Evolutionary conservation across 2,888 invertebrate species (phyloP).

Genomic region (Cryptosula pallasiana): DNA sequence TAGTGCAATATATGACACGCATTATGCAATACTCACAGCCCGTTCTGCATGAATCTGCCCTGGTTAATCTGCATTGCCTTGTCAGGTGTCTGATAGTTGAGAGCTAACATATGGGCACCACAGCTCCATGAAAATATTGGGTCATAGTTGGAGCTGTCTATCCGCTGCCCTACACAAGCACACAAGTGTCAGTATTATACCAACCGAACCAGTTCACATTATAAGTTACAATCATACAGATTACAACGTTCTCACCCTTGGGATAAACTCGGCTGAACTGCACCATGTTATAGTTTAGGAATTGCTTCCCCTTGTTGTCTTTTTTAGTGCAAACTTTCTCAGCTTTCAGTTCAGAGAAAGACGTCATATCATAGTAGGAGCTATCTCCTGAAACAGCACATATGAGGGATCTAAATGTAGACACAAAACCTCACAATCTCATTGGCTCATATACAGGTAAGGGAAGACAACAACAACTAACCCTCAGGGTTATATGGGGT

Average conservation of each 20-base stretch:
- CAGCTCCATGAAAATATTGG: slow-evolving; percentile 91
- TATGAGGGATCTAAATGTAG: background rate
- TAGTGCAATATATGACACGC: too few species aligned
- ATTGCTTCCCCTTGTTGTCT: slow-evolving; percentile 25
- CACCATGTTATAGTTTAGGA: slow-evolving; percentile 35
- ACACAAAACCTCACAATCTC: background rate
- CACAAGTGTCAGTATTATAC: too few species aligned
- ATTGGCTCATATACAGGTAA: background rate
- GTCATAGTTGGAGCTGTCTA: slow-evolving; percentile 95
- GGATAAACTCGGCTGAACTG: slow-evolving; percentile 95
- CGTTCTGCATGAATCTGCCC: slow-evolving; percentile 86
- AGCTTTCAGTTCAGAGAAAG: slow-evolving; percentile 92
- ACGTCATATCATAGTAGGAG: slow-evolving; percentile 92
- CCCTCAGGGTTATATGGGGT: slow-evolving; percentile 74
- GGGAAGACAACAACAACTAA: slow-evolving; percentile 32
- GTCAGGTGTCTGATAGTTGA: slow-evolving; percentile 92
- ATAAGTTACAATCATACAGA: too few species aligned
- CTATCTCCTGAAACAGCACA: slow-evolving; percentile 41
- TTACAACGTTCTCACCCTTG: slow-evolving; percentile 46
- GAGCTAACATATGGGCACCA: slow-evolving; percentile 93
- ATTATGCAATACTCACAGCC: slow-evolving; percentile 56
- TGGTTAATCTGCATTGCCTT: slow-evolving; percentile 93
- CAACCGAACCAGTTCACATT: too few species aligned
- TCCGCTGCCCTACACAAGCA: slow-evolving; percentile 76
- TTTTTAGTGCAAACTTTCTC: slow-evolving; percentile 73